These are phyloP conservation scores for Collichthys lucidus DNA, from an alignment of 2,113 vertebrate genomes.

Conservation along the genomic window DNA sequence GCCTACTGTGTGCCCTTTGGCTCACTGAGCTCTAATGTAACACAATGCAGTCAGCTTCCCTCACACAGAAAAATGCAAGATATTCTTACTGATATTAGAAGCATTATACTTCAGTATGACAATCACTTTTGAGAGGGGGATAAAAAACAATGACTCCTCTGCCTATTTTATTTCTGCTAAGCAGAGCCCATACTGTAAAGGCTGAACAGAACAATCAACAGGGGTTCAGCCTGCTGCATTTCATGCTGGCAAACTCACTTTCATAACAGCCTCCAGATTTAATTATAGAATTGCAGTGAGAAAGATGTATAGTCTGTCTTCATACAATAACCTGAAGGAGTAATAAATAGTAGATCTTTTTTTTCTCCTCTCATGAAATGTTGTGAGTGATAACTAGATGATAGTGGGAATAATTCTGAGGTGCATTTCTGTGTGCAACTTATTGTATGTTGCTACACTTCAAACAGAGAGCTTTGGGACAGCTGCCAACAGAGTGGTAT, in stretches of 20 bases:
- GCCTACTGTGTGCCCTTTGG: slow-evolving; percentile 8
- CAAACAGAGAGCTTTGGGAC: background rate
- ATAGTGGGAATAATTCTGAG: slow-evolving; percentile 15
- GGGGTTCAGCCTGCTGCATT: slow-evolving; percentile 8
- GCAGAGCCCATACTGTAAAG: background rate
- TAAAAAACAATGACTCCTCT: slow-evolving; percentile 27
- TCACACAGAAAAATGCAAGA: slow-evolving; percentile 25
- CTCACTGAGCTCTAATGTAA: slow-evolving; percentile 39
- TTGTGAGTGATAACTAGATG: slow-evolving; percentile 12
- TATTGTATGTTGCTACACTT: slow-evolving; percentile 13
- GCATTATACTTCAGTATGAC: slow-evolving; percentile 14
- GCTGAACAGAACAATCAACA: slow-evolving; percentile 22
- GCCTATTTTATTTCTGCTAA: slow-evolving; percentile 9
- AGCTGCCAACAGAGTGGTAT: background rate
- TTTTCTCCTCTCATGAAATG: background rate
- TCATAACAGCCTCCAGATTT: slow-evolving; percentile 19
- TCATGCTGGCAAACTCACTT: slow-evolving; percentile 9
- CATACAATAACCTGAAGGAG: background rate
- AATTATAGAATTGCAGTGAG: slow-evolving; percentile 6
- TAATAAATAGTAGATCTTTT: background rate
- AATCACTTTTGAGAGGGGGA: slow-evolving; percentile 28
- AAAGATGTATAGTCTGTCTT: background rate
- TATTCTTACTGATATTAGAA: slow-evolving; percentile 16
- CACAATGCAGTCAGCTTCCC: background rate
- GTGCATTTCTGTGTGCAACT: slow-evolving; percentile 10